Conservation (phyloP, 30 jellyfish, hydroid and myxozoan species). For the Hydractinia symbiolongicarpus region DNA sequence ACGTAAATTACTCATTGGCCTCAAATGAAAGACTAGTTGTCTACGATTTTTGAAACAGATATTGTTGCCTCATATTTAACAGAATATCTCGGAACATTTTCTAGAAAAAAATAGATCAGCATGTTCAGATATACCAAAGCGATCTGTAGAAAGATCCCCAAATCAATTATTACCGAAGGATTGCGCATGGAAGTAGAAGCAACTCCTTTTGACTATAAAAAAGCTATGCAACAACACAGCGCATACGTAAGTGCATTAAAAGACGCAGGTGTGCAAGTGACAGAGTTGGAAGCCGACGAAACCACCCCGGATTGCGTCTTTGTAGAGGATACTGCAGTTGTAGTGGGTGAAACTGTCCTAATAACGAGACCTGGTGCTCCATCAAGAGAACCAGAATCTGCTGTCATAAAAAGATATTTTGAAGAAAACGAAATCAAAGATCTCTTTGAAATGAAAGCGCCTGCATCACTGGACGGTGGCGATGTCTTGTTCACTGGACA, state of each 20-base stretch:
- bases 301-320: conserved; percentile 87
- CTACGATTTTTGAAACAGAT: too few relatives aligned
- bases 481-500: conserved; percentile 88
- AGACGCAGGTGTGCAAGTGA: conserved; percentile 49
- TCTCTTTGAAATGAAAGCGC: conserved; percentile 48
- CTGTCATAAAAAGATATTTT: neutral
- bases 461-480: conserved; percentile 91
- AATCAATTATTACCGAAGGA: conserved; percentile 57
- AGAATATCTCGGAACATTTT: neutral
- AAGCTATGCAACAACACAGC: conserved; percentile 41
- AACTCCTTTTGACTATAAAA: conserved; percentile 43
- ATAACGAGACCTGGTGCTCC: conserved; percentile 63
- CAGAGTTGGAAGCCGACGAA: conserved; percentile 72
- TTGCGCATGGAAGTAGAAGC: conserved; percentile 39
- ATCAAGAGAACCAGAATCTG: conserved; percentile 24
- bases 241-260: conserved; percentile 34
- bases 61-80: too few relatives aligned
- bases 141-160: conserved; percentile 66
- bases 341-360: conserved; percentile 53
- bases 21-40: too few relatives aligned
- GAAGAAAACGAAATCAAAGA: conserved; percentile 19
- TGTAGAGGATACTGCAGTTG: conserved; percentile 90
- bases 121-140: conserved; percentile 49
- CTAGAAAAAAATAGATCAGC: neutral
- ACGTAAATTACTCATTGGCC: too few relatives aligned